These are phyloP conservation scores for Aphrophora alni DNA, from an alignment of 2,888 invertebrate species.

Conservation along the genomic window DNA sequence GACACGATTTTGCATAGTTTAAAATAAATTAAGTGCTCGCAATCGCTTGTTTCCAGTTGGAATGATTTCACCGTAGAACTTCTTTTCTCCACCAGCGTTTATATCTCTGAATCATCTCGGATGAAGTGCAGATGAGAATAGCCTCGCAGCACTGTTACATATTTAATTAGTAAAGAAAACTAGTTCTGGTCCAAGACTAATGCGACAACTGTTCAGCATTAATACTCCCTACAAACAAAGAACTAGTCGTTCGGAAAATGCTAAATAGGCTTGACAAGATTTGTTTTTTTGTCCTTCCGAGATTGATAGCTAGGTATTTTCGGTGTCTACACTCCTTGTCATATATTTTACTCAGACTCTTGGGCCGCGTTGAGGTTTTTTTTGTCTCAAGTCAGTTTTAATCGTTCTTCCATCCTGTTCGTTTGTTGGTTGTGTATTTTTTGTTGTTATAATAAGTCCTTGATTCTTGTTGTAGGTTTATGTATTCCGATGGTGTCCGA, in stretches of 20 bases:
- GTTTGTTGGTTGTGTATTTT: not conserved
- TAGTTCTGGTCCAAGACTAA: not conserved
- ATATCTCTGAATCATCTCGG: not conserved
- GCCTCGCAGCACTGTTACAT: not conserved
- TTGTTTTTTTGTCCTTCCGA: not conserved
- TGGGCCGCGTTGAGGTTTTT: slow-evolving; percentile 1
- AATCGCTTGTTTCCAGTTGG: no score
- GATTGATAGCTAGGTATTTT: slow-evolving; percentile 4
- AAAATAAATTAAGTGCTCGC: no score
- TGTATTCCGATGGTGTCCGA: not conserved
- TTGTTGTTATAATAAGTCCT: slow-evolving; percentile 6
- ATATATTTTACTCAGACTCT: not conserved
- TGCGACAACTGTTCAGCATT: slow-evolving; percentile 2
- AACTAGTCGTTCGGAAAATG: slow-evolving; percentile 2
- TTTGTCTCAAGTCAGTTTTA: not conserved
- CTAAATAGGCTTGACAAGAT: not conserved
- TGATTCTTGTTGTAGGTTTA: not conserved
- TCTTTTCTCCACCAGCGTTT: not conserved
- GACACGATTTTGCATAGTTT: no score
- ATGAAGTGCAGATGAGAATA: not conserved
- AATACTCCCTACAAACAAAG: not conserved
- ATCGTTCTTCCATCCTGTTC: slow-evolving; percentile 2
- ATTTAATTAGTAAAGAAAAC: not conserved
- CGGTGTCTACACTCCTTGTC: slow-evolving; percentile 5
- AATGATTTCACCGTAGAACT: not conserved